These are phyloP conservation scores for Hypercompe scribonia DNA, from an alignment of 2,888 invertebrate genomes.

Conservation along the genomic window DNA sequence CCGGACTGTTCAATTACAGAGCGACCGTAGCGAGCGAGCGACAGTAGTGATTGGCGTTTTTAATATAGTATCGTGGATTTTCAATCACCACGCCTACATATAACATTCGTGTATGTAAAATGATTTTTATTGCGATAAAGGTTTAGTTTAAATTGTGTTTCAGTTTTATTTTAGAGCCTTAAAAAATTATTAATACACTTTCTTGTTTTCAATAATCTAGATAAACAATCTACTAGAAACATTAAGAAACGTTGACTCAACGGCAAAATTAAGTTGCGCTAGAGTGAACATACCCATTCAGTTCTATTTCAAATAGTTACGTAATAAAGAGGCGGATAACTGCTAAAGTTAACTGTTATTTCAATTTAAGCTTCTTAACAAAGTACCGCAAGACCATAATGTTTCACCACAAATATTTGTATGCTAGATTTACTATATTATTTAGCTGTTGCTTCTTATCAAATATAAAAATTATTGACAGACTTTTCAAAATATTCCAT, in stretches of 20 bases:
- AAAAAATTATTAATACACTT: too few species aligned
- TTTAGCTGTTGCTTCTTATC: constrained; percentile 1
- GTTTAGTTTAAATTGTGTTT: constrained; percentile 20
- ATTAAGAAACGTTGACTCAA: not conserved
- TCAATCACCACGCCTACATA: constrained; percentile 44
- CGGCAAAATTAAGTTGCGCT: not conserved
- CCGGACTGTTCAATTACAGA: constrained; percentile 33
- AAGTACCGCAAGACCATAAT: constrained; percentile 21
- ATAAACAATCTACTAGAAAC: not conserved
- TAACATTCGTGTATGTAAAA: constrained; percentile 37
- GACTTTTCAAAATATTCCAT: not conserved
- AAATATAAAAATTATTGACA: not conserved
- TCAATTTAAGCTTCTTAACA: constrained; percentile 19
- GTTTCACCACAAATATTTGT: not conserved
- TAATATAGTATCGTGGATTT: constrained; percentile 53
- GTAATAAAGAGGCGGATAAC: constrained; percentile 33
- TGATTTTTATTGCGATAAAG: constrained; percentile 19
- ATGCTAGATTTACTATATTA: constrained; percentile 12
- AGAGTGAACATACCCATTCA: not conserved
- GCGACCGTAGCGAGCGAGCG: constrained; percentile 25
- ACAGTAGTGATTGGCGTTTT: constrained; percentile 58
- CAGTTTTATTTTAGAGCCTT: constrained; percentile 14
- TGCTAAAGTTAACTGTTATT: constrained; percentile 30
- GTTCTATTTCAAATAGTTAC: constrained; percentile 27
- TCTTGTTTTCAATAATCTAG: not conserved